phyloP scores from a whole-genome alignment of 2,113 vertebrate genomes.

The Eublepharis macularius region DNA sequence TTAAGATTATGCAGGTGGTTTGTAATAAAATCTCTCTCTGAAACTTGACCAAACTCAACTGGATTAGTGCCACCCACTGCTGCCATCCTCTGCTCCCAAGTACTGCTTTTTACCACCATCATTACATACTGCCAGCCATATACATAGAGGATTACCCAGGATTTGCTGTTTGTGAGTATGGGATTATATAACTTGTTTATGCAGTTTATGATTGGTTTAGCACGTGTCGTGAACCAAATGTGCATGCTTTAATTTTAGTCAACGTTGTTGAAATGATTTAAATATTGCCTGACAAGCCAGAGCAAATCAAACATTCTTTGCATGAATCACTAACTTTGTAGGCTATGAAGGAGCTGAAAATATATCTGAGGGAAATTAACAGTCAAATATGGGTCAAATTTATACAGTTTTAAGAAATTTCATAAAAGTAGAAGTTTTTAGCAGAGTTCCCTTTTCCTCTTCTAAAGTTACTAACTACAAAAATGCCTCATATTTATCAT shows the following conservation, averaged over 20 bases:
- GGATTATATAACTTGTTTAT: background rate
- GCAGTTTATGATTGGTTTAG: background rate
- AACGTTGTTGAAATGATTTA: conserved; percentile 1
- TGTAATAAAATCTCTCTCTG: background rate
- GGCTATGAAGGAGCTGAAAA: background rate
- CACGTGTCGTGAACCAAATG: background rate
- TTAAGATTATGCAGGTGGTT: background rate
- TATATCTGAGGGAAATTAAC: background rate
- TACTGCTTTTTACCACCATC: background rate
- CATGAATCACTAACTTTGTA: background rate
- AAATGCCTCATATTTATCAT: conserved; percentile 33
- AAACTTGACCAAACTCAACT: background rate
- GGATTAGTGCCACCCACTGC: no score
- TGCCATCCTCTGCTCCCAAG: background rate
- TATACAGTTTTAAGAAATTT: background rate
- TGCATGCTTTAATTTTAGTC: background rate
- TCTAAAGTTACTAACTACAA: background rate
- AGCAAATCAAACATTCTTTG: background rate
- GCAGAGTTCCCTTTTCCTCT: background rate
- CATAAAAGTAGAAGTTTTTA: background rate
- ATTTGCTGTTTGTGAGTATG: background rate
- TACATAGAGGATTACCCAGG: background rate
- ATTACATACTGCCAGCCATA: background rate
- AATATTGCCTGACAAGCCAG: background rate
- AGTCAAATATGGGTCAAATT: background rate